phyloP scores from a whole-genome alignment of 2,113 vertebrate genomes.

The Limanda limanda region DNA sequence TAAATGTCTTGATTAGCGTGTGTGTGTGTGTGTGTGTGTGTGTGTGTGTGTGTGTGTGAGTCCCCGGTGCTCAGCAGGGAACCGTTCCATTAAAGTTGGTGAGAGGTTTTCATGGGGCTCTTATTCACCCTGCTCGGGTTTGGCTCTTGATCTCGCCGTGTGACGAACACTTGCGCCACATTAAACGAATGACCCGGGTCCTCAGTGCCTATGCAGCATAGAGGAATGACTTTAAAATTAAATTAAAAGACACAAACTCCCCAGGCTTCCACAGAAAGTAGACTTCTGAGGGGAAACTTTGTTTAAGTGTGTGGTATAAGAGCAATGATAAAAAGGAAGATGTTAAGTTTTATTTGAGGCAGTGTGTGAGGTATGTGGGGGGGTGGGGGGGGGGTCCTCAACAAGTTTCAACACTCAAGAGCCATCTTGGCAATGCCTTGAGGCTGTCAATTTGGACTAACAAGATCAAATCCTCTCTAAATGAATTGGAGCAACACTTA shows the following conservation, averaged over 20 bases:
- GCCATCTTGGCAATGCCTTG: background rate
- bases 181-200: constrained; percentile 72
- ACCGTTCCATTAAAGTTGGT: constrained; percentile 76
- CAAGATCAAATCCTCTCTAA: no score
- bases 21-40: constrained; percentile 18
- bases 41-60: constrained; percentile 12
- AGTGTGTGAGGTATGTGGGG: constrained; percentile 12
- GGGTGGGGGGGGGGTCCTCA: constrained; percentile 6
- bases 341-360: constrained; percentile 47
- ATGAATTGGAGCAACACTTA: no score
- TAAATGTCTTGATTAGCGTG: constrained; percentile 68
- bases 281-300: constrained; percentile 55
- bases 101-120: constrained; percentile 64
- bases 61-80: constrained; percentile 75
- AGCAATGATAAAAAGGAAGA: constrained; percentile 52
- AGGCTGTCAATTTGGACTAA: background rate
- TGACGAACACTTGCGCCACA: constrained; percentile 64
- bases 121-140: constrained; percentile 70
- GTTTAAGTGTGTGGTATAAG: constrained; percentile 36
- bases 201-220: constrained; percentile 58
- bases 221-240: constrained; percentile 55
- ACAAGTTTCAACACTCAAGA: background rate
- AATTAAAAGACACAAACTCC: constrained; percentile 58
- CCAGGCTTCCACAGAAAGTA: constrained; percentile 49
- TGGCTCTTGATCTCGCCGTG: constrained; percentile 79